Evolutionary conservation across 1,140 invertebrate genomes (phyloP), one percentile per base, ranked within the genome.

Genomic region (Proales similis): DNA sequence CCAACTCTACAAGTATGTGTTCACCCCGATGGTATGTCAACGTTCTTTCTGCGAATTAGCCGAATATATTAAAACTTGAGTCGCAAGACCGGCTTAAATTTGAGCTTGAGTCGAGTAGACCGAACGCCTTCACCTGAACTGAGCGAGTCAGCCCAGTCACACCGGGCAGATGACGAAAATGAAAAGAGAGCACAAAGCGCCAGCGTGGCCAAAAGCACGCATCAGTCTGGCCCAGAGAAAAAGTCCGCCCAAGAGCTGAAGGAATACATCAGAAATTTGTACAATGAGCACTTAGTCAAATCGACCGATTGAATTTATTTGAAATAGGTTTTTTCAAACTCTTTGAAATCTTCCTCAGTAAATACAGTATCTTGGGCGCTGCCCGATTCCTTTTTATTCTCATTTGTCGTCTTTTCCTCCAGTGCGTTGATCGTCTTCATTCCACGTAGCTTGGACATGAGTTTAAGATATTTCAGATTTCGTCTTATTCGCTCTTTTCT

Each of bases 311-410:
- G 19, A 26, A 4, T 48, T 48, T 48, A 27, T 51, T 22, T 39
- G 30, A 57, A 57, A 42, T 57, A 57, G 20, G 51, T 29, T 57
- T 57, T 57, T 39, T 57, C 51, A 57, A 57, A 57, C 39, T 57
- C 45, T 39, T 57, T 57, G 30, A 57, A 57, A 39, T 57, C 51
- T 39, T 57, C 51, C 20, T 57, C 51, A 2, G 33, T 57, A 57
- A 57, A 57, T 4, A 57, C 51, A 11, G 33, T 27, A 17, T 39
- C 33, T 57, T 57, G 36, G 6, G 3, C 22, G 14, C 14, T 36
- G 9, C 9, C 9, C 14, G 33, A 9, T 36, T 9, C 9, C 33
- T 36, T 36, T 39, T 17, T 1, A 9, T 57, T 38, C 24, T 57
- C 29, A 42, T 26, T 36, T 11, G 26, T 57, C 6, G 1, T 5